Conservation (phyloP, 2,888 invertebrate genomes). For the Ferrisia virgata region DNA sequence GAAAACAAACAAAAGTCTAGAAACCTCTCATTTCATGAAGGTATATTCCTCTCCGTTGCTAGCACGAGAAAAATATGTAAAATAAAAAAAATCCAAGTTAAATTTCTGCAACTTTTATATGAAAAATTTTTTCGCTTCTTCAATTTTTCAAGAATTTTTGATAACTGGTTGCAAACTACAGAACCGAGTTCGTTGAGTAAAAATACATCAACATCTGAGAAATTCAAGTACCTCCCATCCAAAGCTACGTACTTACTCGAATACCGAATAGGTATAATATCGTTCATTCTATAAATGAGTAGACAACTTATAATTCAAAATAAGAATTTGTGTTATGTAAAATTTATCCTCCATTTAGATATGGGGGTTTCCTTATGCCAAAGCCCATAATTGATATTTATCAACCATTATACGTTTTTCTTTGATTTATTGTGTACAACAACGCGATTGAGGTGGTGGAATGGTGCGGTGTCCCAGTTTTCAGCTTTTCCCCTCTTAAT, state of each 20-base stretch:
- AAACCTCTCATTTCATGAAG: too few species aligned
- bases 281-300: background rate
- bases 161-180: too few species aligned
- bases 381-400: background rate
- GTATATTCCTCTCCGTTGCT: too few species aligned
- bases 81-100: too few species aligned
- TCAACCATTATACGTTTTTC: background rate
- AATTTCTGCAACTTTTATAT: too few species aligned
- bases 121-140: too few species aligned
- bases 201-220: background rate
- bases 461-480: background rate
- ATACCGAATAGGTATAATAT: background rate
- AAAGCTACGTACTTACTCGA: too few species aligned
- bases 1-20: too few species aligned
- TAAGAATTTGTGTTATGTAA: background rate
- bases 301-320: background rate
- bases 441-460: too few species aligned
- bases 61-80: too few species aligned
- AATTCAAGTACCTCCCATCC: too few species aligned
- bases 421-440: background rate
- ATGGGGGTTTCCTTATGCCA: background rate
- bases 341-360: background rate
- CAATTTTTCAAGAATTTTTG: too few species aligned
- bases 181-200: background rate
- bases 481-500: background rate